phyloP scores from a whole-genome alignment of 2,888 invertebrate species.

The Leuctra nigra region DNA sequence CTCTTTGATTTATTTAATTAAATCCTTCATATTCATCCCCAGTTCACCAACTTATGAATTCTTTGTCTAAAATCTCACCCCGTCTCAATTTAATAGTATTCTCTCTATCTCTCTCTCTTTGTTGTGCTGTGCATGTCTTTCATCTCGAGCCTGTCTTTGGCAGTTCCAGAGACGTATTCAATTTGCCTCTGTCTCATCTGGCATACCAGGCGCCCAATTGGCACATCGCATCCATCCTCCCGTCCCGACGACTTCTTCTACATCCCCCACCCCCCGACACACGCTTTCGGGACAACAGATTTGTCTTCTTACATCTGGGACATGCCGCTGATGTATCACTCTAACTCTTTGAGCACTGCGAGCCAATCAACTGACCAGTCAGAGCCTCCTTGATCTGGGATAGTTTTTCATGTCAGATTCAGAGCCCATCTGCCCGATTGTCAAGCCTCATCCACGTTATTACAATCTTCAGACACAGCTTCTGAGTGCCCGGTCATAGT shows the following conservation, averaged over 20 bases:
- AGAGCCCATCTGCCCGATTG: neutral
- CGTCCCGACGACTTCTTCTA: neutral
- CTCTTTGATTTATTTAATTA: neutral
- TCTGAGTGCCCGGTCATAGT: too few relatives aligned
- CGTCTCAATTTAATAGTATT: conserved; percentile 8
- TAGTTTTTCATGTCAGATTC: neutral
- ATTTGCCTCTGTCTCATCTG: conserved; percentile 17
- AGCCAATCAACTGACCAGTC: too few relatives aligned
- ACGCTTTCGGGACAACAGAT: neutral
- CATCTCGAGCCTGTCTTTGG: conserved; percentile 12
- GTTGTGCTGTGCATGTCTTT: conserved; percentile 9
- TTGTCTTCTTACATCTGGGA: conserved; percentile 2
- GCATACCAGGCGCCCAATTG: conserved; percentile 16
- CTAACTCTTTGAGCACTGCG: too few relatives aligned
- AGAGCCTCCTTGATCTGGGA: neutral
- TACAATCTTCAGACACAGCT: too few relatives aligned
- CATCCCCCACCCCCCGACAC: neutral
- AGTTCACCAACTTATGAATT: neutral
- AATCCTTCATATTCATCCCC: neutral
- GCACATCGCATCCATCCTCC: conserved; percentile 15
- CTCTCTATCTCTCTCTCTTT: conserved; percentile 2
- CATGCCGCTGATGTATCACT: neutral
- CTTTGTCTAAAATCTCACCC: conserved; percentile 3
- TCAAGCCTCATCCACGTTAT: neutral
- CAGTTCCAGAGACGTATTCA: conserved; percentile 16